Conservation (phyloP, 1,140 invertebrate genomes). For the Dinothrombium tinctorium region DNA sequence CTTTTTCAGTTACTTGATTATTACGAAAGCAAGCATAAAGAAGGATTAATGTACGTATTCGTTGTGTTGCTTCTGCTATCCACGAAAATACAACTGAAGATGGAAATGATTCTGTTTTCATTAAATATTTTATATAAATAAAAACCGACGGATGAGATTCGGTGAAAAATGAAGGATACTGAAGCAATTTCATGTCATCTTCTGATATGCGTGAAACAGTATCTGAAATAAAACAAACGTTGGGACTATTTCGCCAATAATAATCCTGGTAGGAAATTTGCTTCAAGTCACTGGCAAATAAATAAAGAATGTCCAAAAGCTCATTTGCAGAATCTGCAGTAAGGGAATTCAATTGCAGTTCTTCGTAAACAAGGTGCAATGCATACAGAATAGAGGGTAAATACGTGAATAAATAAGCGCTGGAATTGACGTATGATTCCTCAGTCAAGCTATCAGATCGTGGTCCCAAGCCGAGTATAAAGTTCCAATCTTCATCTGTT, state of each 20-base stretch:
- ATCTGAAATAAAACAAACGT: slow-evolving; percentile 24
- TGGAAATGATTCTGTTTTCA: slow-evolving; percentile 3
- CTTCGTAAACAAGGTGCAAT: slow-evolving; percentile 67
- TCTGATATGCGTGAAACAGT: slow-evolving; percentile 14
- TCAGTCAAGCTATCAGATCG: neutral
- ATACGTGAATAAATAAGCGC: slow-evolving; percentile 36
- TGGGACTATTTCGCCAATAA: slow-evolving; percentile 65
- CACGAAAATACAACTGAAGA: slow-evolving; percentile 50
- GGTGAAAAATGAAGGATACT: slow-evolving; percentile 14
- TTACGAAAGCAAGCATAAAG: neutral
- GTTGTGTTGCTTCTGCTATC: slow-evolving; percentile 26
- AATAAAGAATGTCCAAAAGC: slow-evolving; percentile 44
- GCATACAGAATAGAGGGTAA: slow-evolving; percentile 47
- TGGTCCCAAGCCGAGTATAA: slow-evolving; percentile 5
- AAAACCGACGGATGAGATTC: slow-evolving; percentile 14
- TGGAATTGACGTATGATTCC: neutral
- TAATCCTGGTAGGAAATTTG: slow-evolving; percentile 43
- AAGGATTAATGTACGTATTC: slow-evolving; percentile 21
- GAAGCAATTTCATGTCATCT: slow-evolving; percentile 16
- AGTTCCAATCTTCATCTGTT: slow-evolving; percentile 15
- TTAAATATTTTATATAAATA: slow-evolving; percentile 3
- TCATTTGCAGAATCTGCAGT: slow-evolving; percentile 38
- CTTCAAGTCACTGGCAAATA: slow-evolving; percentile 38
- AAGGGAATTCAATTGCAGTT: slow-evolving; percentile 53
- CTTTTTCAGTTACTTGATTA: neutral